Evolutionary conservation across 2,888 invertebrate species (phyloP), one percentile per base, ranked within the genome.

Genomic region (Plagiodera versicolora): DNA sequence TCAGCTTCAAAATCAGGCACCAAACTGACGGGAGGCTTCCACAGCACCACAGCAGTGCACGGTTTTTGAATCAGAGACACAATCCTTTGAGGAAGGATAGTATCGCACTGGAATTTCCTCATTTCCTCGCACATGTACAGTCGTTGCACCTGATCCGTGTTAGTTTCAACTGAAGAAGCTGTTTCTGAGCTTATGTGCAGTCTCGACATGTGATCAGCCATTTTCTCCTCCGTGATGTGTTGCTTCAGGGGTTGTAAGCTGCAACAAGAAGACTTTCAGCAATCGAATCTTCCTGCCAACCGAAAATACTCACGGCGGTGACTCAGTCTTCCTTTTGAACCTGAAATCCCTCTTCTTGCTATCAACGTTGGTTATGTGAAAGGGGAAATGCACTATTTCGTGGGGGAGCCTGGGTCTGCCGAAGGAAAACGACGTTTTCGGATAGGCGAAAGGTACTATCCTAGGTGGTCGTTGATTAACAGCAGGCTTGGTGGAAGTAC

Each of bases 141-240:
- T 49, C 83, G 77, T 45, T 81, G 81, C 60, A 79, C 78, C 63
- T 75, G 72, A 11, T 66, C 74, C 60, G 72, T 66, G 54, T 77
- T 77, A 2, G 65, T 70, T 68, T 79, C 78, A 46, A 68, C 69
- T 11, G 67, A 57, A 16, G 70, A 58, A 3, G 72, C 72, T 5
- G 79, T 77, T 73, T 80, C 79, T 6, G 81, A 77, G 72, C 82
- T 84, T 68, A 93, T 91, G 74, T 91, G 91, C 30, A 93, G 81
- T 35, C 88, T 86, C 67, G 86, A 88, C 65, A 93, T 84, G 73
- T 92, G 91, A 19, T 89, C 91, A 0, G 91, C 89, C 87, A 93
- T 92, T 77, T 89, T 90, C 73, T 92, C 92, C 76, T 92, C 92
- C 0, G 91, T 91, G 65, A 92, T 91, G 44, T 89, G 84, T 75